Base-by-base conservation (phyloP, 2,113 vertebrate genomes). In the Seriola dumerili region DNA sequence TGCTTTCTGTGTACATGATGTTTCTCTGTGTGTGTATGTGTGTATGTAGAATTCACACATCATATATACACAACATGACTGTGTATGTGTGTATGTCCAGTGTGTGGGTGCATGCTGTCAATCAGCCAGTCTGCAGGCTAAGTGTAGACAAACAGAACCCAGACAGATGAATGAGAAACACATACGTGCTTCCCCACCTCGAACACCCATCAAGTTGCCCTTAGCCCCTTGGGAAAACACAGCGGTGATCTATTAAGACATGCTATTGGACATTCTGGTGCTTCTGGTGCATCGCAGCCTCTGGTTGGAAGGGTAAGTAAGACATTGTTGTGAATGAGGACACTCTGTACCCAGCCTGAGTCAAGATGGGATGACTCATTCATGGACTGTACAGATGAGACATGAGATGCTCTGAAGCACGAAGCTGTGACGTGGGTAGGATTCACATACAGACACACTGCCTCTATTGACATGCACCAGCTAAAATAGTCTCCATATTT, bases 261-360 rank as follows among this genome's bases (percentile, higher is more conserved):
- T 38, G 52, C 75, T 9, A 57, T 62, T 76, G 77, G 77, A 69
- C 46, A 12, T 72, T 57, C 14, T n/a, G n/a, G n/a, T 25, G 19
- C 21, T 34, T 50, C 23, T 23, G 44, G 23, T 68, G 72, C 1
- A 9, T 52, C 4, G 1, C 0, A 17, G 40, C 12, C 44, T 17
- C 69, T 75, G 58, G 29, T 72, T 72, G 73, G 69, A 32, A 0
- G 38, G 58, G 66, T 65, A 32, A 23, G 48, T 84, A 42, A 61
- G 79, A 63, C 48, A 61, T 36, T 69, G 69, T 70, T 77, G 76
- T 83, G 79, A 87, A 89, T 68, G 80, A 90, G 90, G 59, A 89
- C 87, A 78, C 64, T 44, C 34, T 84, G 81, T 86, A 40, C 83
- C 14, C 11, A 63, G 42, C 70, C 34, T 25, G 44, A 79, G 25